Percentiles rank a stretch among this genome's conserved stretches.
phyloP scores from a whole-genome alignment of 2,797 vertebrate genomes.

The Argya squamiceps region DNA sequence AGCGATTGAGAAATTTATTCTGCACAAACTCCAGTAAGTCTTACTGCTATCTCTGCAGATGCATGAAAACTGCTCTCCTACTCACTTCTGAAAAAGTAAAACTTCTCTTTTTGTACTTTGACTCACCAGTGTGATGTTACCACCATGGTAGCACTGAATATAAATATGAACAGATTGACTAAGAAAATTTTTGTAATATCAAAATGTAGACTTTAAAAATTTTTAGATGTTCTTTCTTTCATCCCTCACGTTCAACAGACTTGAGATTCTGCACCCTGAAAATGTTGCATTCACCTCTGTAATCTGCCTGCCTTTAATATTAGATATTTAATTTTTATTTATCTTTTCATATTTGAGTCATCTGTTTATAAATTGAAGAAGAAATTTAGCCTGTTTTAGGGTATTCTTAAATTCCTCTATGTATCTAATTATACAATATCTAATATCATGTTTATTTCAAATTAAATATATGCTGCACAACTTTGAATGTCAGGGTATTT shows the following conservation, averaged over 20 bases:
- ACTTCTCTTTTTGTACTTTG: not conserved
- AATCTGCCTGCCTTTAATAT: not conserved
- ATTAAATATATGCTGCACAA: not conserved
- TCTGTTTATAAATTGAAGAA: not conserved
- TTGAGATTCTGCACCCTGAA: not conserved
- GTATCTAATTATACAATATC: not conserved
- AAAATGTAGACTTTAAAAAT: not conserved
- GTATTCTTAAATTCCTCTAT: not conserved
- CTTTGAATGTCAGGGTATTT: not conserved
- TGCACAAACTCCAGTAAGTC: not conserved
- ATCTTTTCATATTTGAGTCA: not conserved
- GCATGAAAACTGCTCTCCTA: conserved; percentile 24
- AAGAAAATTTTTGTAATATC: conserved; percentile 1
- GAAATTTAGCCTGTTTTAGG: not conserved
- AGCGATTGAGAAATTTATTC: conserved; percentile 22
- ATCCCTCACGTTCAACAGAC: rapidly evolving
- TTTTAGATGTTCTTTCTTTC: not conserved
- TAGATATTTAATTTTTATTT: not conserved
- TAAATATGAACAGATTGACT: not conserved
- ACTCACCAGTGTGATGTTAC: conserved; percentile 4
- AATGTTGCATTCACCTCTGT: not conserved
- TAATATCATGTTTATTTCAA: not conserved
- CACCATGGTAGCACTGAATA: not conserved
- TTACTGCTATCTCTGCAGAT: conserved; percentile 20
- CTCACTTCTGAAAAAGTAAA: conserved; percentile 4